Conservation (phyloP, 2,797 vertebrate genomes). For the Lagorchestes hirsutus region DNA sequence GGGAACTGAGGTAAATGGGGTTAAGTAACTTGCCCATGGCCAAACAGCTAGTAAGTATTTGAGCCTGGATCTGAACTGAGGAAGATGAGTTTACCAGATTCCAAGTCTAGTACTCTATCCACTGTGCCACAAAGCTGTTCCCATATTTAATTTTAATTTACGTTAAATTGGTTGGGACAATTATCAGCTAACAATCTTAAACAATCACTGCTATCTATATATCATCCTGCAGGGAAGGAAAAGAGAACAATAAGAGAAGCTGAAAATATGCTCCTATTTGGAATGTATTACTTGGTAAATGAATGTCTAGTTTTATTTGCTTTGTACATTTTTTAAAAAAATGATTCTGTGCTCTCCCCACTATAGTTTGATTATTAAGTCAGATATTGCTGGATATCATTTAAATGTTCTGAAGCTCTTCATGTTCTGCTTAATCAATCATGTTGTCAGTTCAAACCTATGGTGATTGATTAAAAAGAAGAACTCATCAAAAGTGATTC, state of each 20-base stretch:
- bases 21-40: neutral
- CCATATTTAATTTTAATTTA: neutral
- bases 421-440: conserved; percentile 79
- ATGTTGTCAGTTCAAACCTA: conserved; percentile 79
- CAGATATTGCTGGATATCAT: conserved; percentile 75
- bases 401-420: conserved; percentile 67
- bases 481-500: conserved; percentile 81
- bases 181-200: conserved; percentile 6
- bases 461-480: conserved; percentile 83
- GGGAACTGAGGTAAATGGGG: neutral
- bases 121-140: neutral
- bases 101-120: neutral
- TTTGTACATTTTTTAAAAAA: conserved; percentile 38
- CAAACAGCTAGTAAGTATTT: neutral
- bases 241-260: neutral
- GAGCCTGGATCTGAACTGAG: neutral
- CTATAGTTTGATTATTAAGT: conserved; percentile 62
- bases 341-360: conserved; percentile 49
- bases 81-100: neutral
- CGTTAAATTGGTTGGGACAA: neutral
- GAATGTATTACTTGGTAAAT: conserved; percentile 26
- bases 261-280: conserved; percentile 18
- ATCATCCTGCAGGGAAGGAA: neutral
- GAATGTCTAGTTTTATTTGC: conserved; percentile 41
- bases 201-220: neutral